These are phyloP conservation scores for Eumerus sabulonum DNA, from an alignment of 2,888 invertebrate genomes.

Conservation along the genomic window DNA sequence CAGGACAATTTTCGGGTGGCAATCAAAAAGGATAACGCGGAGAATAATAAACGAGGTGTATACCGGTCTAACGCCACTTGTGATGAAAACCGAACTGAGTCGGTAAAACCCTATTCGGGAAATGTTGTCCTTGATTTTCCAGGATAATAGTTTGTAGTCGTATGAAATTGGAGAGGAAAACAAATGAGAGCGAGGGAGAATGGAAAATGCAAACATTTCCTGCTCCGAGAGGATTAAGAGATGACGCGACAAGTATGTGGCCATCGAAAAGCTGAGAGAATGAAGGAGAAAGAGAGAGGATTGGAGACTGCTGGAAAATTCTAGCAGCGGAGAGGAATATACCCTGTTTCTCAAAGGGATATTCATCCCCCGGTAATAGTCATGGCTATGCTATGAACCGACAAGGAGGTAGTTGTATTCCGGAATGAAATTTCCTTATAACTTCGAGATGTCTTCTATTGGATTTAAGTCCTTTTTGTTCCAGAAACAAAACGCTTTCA, in stretches of 20 bases:
- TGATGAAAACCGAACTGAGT: slow-evolving; percentile 68
- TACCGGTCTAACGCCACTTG: slow-evolving; percentile 67
- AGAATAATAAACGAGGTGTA: slow-evolving; percentile 65
- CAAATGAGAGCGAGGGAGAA: too few species aligned
- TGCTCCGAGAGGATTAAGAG: slow-evolving; percentile 10
- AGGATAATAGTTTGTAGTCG: slow-evolving; percentile 56
- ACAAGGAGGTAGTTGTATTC: too few species aligned
- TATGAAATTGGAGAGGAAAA: slow-evolving; percentile 10
- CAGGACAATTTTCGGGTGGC: slow-evolving; percentile 39
- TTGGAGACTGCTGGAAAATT: slow-evolving; percentile 50
- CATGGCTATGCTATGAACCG: too few species aligned
- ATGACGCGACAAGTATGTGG: slow-evolving; percentile 27
- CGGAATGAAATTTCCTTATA: slow-evolving; percentile 40
- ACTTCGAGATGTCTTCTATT: background rate
- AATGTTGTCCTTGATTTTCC: slow-evolving; percentile 69
- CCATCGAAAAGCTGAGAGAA: slow-evolving; percentile 20
- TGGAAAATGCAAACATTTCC: background rate
- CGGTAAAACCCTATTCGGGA: slow-evolving; percentile 65
- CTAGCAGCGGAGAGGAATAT: slow-evolving; percentile 40
- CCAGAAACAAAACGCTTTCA: background rate
- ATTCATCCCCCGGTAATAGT: too few species aligned
- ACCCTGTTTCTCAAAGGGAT: background rate
- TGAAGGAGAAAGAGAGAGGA: slow-evolving; percentile 10
- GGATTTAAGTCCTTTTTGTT: background rate
- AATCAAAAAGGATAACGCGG: slow-evolving; percentile 41